Evolutionary conservation across 2,797 vertebrate genomes (phyloP), one percentile per base, ranked within the genome.

Genomic region (Tachyglossus aculeatus): DNA sequence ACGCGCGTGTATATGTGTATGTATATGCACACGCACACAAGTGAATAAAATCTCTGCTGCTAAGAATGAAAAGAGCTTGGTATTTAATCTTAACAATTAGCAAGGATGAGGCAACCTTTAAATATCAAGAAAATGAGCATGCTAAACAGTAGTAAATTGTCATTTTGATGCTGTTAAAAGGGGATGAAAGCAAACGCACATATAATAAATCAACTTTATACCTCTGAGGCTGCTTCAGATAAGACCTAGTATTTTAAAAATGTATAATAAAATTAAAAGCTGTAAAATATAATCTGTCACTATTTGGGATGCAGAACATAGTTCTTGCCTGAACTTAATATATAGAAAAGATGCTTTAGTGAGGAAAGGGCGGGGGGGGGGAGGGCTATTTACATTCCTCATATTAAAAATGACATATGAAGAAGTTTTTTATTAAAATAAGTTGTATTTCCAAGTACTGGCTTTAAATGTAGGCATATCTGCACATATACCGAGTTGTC

Each of bases 41-140:
- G 55, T 67, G 14, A 60, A 52, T 55, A 34, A 32, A 55, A 75
- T 5, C 75, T 68, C 37, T 68, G 55, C 2, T 6, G 77, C 71
- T 50, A 57, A 32, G 36, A 79, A 14, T 12, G 34, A 50, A 61
- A 56, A 63, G 29, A 82, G 2, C 4, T 44, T 55, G 13, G 5
- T 74, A 83, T 75, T 86, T 82, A 78, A 84, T 78, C 53, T 84
- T 66, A 76, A 78, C 25, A 77, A 69, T 85, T 83, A 77, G 57
- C 7, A 80, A 69, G 5, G 48, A 50, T 79, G 66, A 80, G 32
- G 44, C 61, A 80, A 44, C 10, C 8, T 72, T 80, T 74, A 79
- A 86, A 75, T 80, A 78, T 58, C 51, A 78, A 61, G 55, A 71
- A 76, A 85, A 66, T 0, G 53, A 75, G 51, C 39, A 78, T 2